phyloP scores from a whole-genome alignment of 2,888 invertebrate genomes.

The Pollenia labialis region DNA sequence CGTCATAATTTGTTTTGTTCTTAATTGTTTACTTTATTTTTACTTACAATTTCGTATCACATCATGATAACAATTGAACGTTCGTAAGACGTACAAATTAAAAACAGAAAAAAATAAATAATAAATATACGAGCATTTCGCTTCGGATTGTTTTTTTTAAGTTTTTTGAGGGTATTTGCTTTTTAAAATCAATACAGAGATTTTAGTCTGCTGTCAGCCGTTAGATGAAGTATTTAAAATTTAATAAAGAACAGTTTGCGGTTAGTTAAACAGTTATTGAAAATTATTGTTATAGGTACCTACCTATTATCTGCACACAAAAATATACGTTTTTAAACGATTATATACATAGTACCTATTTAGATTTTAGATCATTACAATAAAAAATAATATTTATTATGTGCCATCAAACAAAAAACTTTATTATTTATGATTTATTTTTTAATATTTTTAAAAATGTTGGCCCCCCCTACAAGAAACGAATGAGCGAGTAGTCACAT shows the following conservation, averaged over 20 bases:
- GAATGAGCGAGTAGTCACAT: too few relatives aligned
- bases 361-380: too few relatives aligned
- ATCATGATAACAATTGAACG: conserved; percentile 32
- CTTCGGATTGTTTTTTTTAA: not conserved
- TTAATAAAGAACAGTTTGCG: not conserved
- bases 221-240: conserved; percentile 2
- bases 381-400: too few relatives aligned
- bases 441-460: too few relatives aligned
- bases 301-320: too few relatives aligned
- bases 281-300: too few relatives aligned
- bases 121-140: not conserved
- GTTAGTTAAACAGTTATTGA: too few relatives aligned
- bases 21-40: conserved; percentile 16
- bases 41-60: conserved; percentile 27
- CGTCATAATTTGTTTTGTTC: conserved; percentile 24
- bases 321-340: too few relatives aligned
- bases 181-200: not conserved
- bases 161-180: conserved; percentile 8
- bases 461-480: too few relatives aligned
- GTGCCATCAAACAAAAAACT: too few relatives aligned
- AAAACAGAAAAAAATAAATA: conserved; percentile 2
- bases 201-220: conserved; percentile 3
- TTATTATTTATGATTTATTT: too few relatives aligned
- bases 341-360: too few relatives aligned
- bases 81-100: conserved; percentile 9